These are phyloP conservation scores for Stichopus horrens DNA, from an alignment of 53 echinoderm and acorn worm species.

Conservation along the genomic window DNA sequence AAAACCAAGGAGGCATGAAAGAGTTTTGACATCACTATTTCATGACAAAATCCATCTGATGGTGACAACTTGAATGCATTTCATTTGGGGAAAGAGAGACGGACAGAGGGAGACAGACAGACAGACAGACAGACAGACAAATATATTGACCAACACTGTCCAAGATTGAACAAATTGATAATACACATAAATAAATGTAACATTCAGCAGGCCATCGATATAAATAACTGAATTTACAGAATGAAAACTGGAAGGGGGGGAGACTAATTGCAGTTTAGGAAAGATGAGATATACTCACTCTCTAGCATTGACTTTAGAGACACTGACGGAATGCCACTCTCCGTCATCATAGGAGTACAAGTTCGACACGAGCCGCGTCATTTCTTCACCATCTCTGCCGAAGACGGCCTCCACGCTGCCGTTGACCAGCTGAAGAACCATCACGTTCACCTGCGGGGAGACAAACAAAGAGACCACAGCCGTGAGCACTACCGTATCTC, in stretches of 20 bases:
- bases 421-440: conserved; percentile 59
- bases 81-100: background rate
- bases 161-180: background rate
- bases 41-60: too few relatives aligned
- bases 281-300: conserved; percentile 39
- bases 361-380: conserved; percentile 47
- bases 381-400: conserved; percentile 36
- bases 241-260: background rate
- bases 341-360: conserved; percentile 69
- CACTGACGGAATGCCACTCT: conserved; percentile 69
- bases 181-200: background rate
- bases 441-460: conserved; percentile 51
- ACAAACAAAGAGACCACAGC: too few relatives aligned
- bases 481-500: too few relatives aligned
- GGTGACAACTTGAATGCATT: too few relatives aligned
- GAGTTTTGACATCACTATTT: too few relatives aligned
- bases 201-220: too few relatives aligned
- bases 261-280: background rate
- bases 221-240: background rate
- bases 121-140: too few relatives aligned
- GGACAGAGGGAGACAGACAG: too few relatives aligned
- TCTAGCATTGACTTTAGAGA: conserved; percentile 47
- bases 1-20: too few relatives aligned
- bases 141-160: background rate
- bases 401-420: conserved; percentile 62